Percentiles rank a stretch among this genome's conserved stretches.
Evolutionary conservation across 2,113 vertebrate species (phyloP).

Genomic region (human (Homo sapiens)): GRCh38 chr4:12147501-12148000

Average conservation of each 20-base stretch:
- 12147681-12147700: accelerated
- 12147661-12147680: not conserved
- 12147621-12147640: accelerated
- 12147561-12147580: not conserved
- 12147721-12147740: accelerated
- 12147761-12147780: not conserved
- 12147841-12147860: no score
- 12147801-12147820: accelerated
- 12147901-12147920: no score
- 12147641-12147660: accelerated
- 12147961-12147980: no score
- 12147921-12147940: no score
- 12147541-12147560: not conserved
- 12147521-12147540: not conserved
- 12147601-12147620: not conserved
- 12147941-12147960: no score
- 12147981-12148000: no score
- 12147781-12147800: not conserved
- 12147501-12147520: not conserved
- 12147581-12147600: not conserved
- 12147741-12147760: accelerated
- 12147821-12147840: not conserved
- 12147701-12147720: accelerated
- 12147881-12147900: no score
- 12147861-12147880: no score